Evolutionary conservation across 2,888 invertebrate genomes (phyloP).

Genomic region (Hipparchia semele): DNA sequence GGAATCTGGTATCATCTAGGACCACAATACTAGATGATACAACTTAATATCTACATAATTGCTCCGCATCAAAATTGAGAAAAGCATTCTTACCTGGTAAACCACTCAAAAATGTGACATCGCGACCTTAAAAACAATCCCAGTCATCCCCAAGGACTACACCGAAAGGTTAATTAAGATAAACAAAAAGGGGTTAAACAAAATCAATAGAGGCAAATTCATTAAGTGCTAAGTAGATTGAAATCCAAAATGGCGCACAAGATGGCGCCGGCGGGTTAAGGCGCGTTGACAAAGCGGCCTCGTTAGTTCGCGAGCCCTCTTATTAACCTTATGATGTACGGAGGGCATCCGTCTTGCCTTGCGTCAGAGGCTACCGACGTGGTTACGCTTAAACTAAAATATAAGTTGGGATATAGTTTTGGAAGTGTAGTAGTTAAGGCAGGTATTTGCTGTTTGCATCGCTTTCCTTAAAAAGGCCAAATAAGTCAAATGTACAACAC

Average conservation of each 20-base stretch:
- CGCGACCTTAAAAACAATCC: constrained; percentile 35
- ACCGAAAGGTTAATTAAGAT: constrained; percentile 81
- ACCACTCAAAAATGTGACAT: constrained; percentile 14
- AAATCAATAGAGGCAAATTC: constrained; percentile 83
- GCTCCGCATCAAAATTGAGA: no score
- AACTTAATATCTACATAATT: background rate
- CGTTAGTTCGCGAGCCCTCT: constrained; percentile 83
- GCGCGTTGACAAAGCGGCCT: constrained; percentile 82
- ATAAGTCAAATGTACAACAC: background rate
- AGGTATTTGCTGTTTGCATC: background rate
- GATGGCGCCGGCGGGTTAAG: constrained; percentile 72
- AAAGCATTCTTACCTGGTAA: background rate
- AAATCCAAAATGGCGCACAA: constrained; percentile 79
- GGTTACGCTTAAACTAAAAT: constrained; percentile 33
- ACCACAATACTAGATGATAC: no score
- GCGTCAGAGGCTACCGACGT: constrained; percentile 34
- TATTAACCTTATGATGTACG: constrained; percentile 84
- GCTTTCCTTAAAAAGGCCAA: background rate
- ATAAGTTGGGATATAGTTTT: constrained; percentile 26
- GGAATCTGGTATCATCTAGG: no score
- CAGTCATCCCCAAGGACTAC: constrained; percentile 43
- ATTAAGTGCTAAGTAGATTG: constrained; percentile 83
- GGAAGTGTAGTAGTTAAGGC: background rate
- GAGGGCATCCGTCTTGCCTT: constrained; percentile 63
- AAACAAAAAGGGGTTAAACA: constrained; percentile 83